Conservation (phyloP, 2,797 vertebrate genomes). For the Danio choprae region DNA sequence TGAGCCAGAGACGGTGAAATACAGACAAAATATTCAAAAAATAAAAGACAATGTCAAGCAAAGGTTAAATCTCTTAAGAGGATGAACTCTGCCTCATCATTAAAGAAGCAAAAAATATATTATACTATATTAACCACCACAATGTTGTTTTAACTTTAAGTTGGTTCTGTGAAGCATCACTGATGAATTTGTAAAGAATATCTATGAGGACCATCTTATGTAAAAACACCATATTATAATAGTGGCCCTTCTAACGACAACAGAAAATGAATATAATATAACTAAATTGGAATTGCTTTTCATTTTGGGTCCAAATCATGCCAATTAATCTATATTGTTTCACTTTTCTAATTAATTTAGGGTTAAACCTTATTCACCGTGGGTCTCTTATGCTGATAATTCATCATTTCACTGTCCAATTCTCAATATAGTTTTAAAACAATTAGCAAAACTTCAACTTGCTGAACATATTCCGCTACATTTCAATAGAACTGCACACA, state of each 20-base stretch:
- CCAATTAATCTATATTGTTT: slow-evolving; percentile 47
- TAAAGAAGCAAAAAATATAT: not conserved
- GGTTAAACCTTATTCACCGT: slow-evolving; percentile 28
- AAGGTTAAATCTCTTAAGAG: slow-evolving; percentile 1
- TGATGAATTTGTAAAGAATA: not conserved
- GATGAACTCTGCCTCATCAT: slow-evolving; percentile 29
- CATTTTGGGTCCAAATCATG: slow-evolving; percentile 1
- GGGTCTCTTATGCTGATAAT: slow-evolving; percentile 33
- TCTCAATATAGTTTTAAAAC: slow-evolving; percentile 19
- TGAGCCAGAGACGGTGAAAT: slow-evolving; percentile 12
- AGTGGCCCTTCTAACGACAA: not conserved
- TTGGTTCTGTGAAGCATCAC: not conserved
- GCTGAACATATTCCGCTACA: slow-evolving; percentile 3
- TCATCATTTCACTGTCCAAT: slow-evolving; percentile 29
- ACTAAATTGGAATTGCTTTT: not conserved
- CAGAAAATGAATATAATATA: not conserved
- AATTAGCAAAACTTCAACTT: slow-evolving; percentile 28
- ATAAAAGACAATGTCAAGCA: slow-evolving; percentile 19
- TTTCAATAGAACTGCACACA: slow-evolving; percentile 17
- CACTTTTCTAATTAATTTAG: slow-evolving; percentile 50
- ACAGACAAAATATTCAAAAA: not conserved
- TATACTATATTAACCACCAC: not conserved
- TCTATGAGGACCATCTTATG: not conserved
- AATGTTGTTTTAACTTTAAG: not conserved
- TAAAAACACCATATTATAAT: not conserved